Base-by-base conservation (phyloP, 2,113 vertebrate genomes). In the Eubucco bourcierii region DNA sequence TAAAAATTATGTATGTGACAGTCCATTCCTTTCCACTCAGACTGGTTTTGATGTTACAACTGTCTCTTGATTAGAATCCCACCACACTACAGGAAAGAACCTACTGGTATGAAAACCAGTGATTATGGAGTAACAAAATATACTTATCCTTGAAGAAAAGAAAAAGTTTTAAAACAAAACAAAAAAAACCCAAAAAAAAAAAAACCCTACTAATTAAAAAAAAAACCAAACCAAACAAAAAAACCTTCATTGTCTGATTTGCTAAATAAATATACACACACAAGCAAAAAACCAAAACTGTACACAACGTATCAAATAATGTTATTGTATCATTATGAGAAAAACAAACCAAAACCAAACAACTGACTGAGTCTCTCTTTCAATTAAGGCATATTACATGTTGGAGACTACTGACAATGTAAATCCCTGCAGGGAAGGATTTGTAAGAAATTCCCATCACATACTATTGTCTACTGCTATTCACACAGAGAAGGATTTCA, bases 391-490 rank as follows among this genome's bases (percentile, higher is more conserved):
- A 47, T 34, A 80, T 86, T 92, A 24, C 67, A 80, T 15, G 84
- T 46, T 4, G 39, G 61, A 95, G 71, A 82, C 74, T 56, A 68
- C n/a, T 50, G 61, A 77, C 71, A 95, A 53, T 14, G 53, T 15
- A 95, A 90, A 93, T 59, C 53, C 95, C 90, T 75, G 88, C 90
- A 91, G 93, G 70, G 94, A 94, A 15, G 55, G 64, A 94, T 97
- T 95, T 96, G 84, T 87, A 95, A 92, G 84, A 86, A 95, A 94
- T 80, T 94, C 93, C 65, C 68, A 92, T 93, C 95, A 93, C 46
- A 92, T 58, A 8, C 80, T 80, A 60, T 82, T 90, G 77, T 87
- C 75, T 71, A 63, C 16, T 75, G 70, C 47, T 92, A 58, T 63
- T 95, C 95, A 84, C 5, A 7, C 41, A 79, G 88, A 80, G 88